Percentiles rank a stretch among this genome's conserved stretches.
Conservation (phyloP, 2,797 vertebrate genomes). For the Paguma larvata region DNA sequence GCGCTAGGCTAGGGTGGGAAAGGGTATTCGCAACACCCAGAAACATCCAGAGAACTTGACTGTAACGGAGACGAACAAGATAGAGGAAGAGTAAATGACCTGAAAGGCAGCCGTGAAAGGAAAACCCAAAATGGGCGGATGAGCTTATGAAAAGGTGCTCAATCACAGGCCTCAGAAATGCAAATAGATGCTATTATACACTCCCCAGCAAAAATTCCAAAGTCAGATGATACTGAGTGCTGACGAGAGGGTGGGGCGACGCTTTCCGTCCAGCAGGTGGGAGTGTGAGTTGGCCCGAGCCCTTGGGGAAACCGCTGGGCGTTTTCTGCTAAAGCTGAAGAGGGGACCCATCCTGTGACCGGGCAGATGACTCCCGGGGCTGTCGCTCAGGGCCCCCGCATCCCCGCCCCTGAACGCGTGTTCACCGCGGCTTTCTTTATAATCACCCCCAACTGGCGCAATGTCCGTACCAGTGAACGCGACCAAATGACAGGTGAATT, state of each 20-base stretch:
- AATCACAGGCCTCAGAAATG: background rate
- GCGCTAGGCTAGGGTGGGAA: background rate
- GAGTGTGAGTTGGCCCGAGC: background rate
- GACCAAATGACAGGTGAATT: background rate
- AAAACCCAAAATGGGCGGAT: background rate
- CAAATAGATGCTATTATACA: background rate
- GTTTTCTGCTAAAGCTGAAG: slow-evolving; percentile 40
- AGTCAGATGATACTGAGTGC: background rate
- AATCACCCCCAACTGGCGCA: background rate
- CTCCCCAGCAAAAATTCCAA: background rate
- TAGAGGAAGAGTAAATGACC: background rate
- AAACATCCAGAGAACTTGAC: background rate
- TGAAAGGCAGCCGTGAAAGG: background rate
- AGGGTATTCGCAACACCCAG: background rate
- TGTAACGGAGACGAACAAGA: background rate
- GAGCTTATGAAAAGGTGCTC: background rate
- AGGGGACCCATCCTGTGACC: slow-evolving; percentile 37
- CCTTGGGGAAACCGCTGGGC: background rate
- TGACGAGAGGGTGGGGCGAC: background rate
- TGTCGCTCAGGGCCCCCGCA: background rate
- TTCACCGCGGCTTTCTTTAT: background rate
- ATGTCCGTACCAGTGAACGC: fast-evolving
- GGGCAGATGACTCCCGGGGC: background rate
- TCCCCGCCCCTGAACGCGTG: background rate
- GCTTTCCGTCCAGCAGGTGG: background rate